phyloP scores from a whole-genome alignment of 2,888 invertebrate species.

The Shargacucullia verbasci region DNA sequence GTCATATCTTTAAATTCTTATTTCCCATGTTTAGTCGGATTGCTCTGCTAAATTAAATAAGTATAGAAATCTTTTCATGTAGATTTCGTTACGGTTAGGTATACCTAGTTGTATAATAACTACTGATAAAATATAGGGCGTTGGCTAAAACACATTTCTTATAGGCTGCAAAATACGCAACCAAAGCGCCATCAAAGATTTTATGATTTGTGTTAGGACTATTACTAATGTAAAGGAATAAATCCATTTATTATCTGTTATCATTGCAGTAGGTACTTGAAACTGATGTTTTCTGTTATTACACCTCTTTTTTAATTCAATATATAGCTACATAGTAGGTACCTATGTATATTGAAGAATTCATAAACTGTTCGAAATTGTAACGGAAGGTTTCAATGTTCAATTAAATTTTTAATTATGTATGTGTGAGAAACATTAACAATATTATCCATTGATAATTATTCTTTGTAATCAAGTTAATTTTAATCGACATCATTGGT shows the following conservation, averaged over 20 bases:
- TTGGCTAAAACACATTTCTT: conserved; percentile 36
- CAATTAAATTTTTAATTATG: not conserved
- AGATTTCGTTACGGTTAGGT: not conserved
- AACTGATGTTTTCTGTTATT: not conserved
- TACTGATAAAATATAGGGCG: conserved; percentile 37
- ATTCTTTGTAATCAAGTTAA: not conserved
- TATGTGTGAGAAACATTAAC: too few species aligned
- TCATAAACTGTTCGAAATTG: too few species aligned
- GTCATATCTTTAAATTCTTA: too few species aligned
- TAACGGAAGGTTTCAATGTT: not conserved
- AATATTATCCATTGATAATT: too few species aligned
- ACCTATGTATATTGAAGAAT: not conserved
- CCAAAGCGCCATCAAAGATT: conserved; percentile 13
- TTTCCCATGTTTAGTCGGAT: too few species aligned
- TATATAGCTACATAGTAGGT: not conserved
- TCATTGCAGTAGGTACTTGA: too few species aligned
- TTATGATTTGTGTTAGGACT: conserved; percentile 6
- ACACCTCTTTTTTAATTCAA: too few species aligned
- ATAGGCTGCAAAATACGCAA: conserved; percentile 18
- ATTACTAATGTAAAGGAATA: not conserved
- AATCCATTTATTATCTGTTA: too few species aligned
- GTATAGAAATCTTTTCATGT: too few species aligned
- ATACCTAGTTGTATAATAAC: not conserved
- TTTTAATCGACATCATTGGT: not conserved
- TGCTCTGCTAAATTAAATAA: too few species aligned